Conservation (phyloP, 1,140 invertebrate genomes). For the Ostrea edulis region DNA sequence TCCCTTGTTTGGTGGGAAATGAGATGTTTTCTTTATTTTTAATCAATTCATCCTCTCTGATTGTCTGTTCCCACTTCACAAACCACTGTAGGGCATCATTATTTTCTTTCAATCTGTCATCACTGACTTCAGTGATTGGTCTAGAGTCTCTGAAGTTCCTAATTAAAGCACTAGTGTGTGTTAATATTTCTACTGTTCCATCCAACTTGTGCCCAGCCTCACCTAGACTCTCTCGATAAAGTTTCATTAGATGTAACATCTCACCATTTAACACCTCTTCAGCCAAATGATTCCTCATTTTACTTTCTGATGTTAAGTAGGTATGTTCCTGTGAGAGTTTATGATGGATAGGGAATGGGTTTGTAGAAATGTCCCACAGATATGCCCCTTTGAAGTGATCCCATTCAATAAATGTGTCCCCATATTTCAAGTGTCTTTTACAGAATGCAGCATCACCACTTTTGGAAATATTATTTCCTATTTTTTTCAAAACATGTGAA, state of each 20-base stretch:
- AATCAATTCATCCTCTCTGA: neutral
- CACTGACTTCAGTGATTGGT: conserved; percentile 6
- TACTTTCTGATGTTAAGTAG: conserved; percentile 38
- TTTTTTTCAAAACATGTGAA: no score
- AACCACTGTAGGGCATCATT: conserved; percentile 22
- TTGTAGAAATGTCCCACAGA: no score
- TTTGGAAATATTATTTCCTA: no score
- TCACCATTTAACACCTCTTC: conserved; percentile 40
- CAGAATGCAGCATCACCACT: no score
- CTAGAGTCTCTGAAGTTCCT: conserved; percentile 40
- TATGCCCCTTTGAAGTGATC: no score
- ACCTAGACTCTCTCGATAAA: neutral
- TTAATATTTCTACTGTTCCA: conserved; percentile 36
- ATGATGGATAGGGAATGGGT: no score
- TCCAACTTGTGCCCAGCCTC: neutral
- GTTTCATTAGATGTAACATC: conserved; percentile 44
- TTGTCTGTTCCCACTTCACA: conserved; percentile 32
- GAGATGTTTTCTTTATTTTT: conserved; percentile 33
- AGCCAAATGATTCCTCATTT: conserved; percentile 49
- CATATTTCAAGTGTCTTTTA: no score
- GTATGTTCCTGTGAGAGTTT: conserved; percentile 48
- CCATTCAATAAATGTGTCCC: no score
- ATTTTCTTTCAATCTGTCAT: conserved; percentile 44
- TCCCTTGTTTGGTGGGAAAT: conserved; percentile 44
- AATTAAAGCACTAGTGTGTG: conserved; percentile 38